Conservation (phyloP, 2,113 vertebrate species). For the Leptodactylus fuscus region DNA sequence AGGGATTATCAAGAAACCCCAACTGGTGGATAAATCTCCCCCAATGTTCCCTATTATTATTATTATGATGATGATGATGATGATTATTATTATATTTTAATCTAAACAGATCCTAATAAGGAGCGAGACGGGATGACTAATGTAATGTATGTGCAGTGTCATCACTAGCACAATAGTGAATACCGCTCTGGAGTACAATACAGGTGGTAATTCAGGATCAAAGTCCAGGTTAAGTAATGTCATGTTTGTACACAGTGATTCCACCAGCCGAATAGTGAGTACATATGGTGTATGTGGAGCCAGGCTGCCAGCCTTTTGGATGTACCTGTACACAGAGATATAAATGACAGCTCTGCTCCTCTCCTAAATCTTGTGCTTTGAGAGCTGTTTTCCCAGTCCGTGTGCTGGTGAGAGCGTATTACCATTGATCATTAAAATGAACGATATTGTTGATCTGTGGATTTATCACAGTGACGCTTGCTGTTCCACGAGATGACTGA, state of each 20-base stretch:
- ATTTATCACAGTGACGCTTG: constrained; percentile 29
- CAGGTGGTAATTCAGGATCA: background rate
- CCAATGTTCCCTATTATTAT: no score
- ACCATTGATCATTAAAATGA: constrained; percentile 40
- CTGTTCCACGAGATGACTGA: constrained; percentile 19
- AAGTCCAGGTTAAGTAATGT: background rate
- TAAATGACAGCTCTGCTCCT: background rate
- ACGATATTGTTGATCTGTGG: constrained; percentile 23
- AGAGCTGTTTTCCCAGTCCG: constrained; percentile 15
- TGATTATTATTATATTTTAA: no score
- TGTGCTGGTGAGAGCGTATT: constrained; percentile 2
- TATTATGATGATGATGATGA: no score
- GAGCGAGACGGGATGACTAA: no score
- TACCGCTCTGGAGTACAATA: background rate
- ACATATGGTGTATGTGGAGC: background rate
- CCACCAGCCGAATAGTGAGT: background rate
- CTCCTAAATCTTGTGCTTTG: background rate
- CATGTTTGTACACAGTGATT: background rate
- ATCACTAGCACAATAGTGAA: background rate
- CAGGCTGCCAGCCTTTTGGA: constrained; percentile 9
- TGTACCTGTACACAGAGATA: constrained; percentile 3
- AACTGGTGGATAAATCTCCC: no score
- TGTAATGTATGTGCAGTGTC: no score
- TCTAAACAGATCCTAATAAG: no score
- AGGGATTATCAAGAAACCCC: no score